Evolutionary conservation across 2,797 vertebrate genomes (phyloP), one percentile per base, ranked within the genome.

Genomic region (Accipiter minullus): DNA sequence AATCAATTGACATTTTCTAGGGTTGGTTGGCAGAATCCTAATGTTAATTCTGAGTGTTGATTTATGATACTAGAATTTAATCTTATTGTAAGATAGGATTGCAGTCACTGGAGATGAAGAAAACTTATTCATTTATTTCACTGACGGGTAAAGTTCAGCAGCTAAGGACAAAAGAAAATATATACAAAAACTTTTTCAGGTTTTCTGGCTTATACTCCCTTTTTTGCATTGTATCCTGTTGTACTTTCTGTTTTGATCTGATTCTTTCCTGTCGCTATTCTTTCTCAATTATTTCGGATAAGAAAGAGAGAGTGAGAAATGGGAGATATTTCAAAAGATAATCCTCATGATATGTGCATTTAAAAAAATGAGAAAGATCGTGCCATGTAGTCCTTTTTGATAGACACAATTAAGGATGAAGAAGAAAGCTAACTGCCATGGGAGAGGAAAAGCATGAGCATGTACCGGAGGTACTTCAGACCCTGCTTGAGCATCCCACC

Each of bases 41-140:
- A 84, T 80, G 71, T 69, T 96, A 97, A 94, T 95, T 92, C 64
- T 63, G 91, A 29, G 75, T 83, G 86, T 88, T 94, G 88, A 94
- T 97, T 96, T 94, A 91, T 93, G 89, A 92, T 76, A 34, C 47
- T 75, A 80, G 84, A 94, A 86, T 93, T 92, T 96, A 93, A 94
- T 96, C 64, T 94, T 90, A 89, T 89, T 1, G 0, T 87, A 89
- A 83, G 75, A 79, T 55, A 94, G 42, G 64, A 76, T 66, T 95
- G 60, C 29, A 94, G 68, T 69, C 93, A 89, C 77, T 76, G 48
- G 87, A 91, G 85, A 89, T 80, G 80, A 92, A 83, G 86, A 84
- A 87, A 81, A 48, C 19, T 27, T 85, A 69, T 20, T 75, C 25
- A 93, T 86, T 97, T 93, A 79, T 91, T 92, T 94, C 69, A 91